Evolutionary conservation across 2,888 invertebrate genomes (phyloP), one percentile per base, ranked within the genome.

Genomic region (Eupeodes luniger): DNA sequence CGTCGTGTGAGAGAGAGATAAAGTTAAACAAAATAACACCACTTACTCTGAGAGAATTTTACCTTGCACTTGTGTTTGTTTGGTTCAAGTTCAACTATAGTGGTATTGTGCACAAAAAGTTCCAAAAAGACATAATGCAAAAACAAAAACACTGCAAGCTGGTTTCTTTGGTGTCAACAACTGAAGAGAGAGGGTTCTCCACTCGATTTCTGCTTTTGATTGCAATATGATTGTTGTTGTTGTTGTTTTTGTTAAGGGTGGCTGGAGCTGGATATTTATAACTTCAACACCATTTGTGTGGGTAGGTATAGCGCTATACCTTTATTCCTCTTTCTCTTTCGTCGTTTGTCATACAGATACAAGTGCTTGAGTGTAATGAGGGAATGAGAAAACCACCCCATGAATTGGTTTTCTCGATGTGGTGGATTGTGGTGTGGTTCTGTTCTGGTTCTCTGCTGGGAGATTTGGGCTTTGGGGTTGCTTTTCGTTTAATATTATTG

Each of bases 81-180:
- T 79, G 89, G 88, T 89, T 89, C 89, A 89, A 89, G 89, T 89
- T 89, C 89, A 89, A 77, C 49, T 51, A 55, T 57, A 59, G 53
- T n/a, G n/a, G 74, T 79, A 27, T 27, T 27, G 69, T 82, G 64
- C 79, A 79, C n/a, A 74, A 55, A 59, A 64, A 66, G 61, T 72
- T 70, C 64, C 75, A 76, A 76, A 61, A 19, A 6, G 5, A 27
- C 16, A 81, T 2, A 27, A 27, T 27, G 40, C 40, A 27, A 70
- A 44, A 47, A 66, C 47, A 47, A 27, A 44, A 66, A 34, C 53
- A 55, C 44, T 47, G 47, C 40, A 61, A 70, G 55, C 27, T 49
- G 57, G 61, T 49, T 55, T 34, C 27, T 19, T 19, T 19, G 0
- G 16, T n/a, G 19, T 36, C 49, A 34, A 51, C 9, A 47, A 40